phyloP scores from a whole-genome alignment of 2,113 vertebrate species.

The Hirundichthys speculiger region DNA sequence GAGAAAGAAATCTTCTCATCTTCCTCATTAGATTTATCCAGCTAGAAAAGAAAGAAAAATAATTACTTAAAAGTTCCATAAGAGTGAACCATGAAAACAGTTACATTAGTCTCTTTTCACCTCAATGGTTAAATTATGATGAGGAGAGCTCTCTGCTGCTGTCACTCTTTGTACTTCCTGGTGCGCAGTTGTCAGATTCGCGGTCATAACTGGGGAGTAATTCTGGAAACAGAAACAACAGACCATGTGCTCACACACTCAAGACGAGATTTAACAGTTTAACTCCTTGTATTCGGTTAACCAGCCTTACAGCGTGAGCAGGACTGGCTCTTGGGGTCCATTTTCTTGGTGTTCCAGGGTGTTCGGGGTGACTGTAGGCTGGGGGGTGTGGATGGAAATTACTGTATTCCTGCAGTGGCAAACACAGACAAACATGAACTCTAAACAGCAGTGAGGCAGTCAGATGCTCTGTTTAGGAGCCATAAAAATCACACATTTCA shows the following conservation, averaged over 20 bases:
- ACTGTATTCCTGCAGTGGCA: slow-evolving; percentile 64
- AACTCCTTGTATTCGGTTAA: neutral
- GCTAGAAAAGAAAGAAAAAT: slow-evolving; percentile 11
- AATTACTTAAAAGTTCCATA: neutral
- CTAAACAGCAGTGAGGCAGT: neutral
- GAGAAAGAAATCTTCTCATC: slow-evolving; percentile 59
- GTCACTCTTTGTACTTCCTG: slow-evolving; percentile 27
- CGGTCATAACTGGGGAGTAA: slow-evolving; percentile 37
- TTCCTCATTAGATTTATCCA: slow-evolving; percentile 20
- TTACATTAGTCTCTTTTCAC: slow-evolving; percentile 35
- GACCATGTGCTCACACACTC: neutral
- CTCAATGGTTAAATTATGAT: slow-evolving; percentile 34
- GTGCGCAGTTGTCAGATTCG: slow-evolving; percentile 33
- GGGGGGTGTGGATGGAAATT: slow-evolving; percentile 40
- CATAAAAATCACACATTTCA: too few relatives aligned
- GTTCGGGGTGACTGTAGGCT: slow-evolving; percentile 42
- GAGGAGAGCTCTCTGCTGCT: slow-evolving; percentile 18
- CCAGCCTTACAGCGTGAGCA: slow-evolving; percentile 49
- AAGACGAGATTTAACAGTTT: neutral
- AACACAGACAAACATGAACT: slow-evolving; percentile 9
- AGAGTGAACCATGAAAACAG: neutral
- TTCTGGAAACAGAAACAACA: slow-evolving; percentile 50
- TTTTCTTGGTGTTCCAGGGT: slow-evolving; percentile 63
- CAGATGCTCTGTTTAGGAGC: too few relatives aligned
- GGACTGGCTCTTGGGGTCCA: slow-evolving; percentile 66